Evolutionary conservation across 2,888 invertebrate species (phyloP), one percentile per base, ranked within the genome.

Genomic region (Drosophila lutescens): DNA sequence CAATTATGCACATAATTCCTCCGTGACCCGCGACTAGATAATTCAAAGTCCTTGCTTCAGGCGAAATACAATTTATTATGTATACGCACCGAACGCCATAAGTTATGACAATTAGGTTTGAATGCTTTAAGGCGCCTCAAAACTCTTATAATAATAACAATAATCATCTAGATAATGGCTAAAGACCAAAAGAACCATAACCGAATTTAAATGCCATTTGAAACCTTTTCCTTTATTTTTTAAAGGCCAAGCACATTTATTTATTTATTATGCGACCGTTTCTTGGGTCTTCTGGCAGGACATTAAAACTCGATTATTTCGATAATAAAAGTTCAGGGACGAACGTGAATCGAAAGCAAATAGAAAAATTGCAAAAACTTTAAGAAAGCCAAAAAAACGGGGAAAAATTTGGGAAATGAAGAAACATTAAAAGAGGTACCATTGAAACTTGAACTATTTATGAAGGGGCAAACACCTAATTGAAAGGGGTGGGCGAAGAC

Each of bases 261-360:
- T 84, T 83, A 81, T 83, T 86, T 86, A 83, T 86, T 84, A 83
- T 79, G 86, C 20, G 40, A 47, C 46, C 20, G 26, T 40, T 61
- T 73, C 57, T 59, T 66, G 65, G 76, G 74, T 53, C 55, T 78
- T 61, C 57, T 23, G 55, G 55, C 65, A 26, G 66, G 58, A 76
- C 84, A 84, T 84, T 79, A 84, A 79, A 83, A 86, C 69, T 74
- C 81, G 86, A 80, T 84, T 79, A 78, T 69, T 72, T 72, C 72
- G 76, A 83, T 80, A 65, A 85, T 82, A 83, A 76, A 82, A 86
- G 77, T 78, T 84, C 47, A 26, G 50, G 47, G 38, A 38, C 38
- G 47, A 76, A 83, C 83, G 83, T 83, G 83, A 72, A 41, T 26
- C 38, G 86, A 65, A 83, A 77, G 69, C 67, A 74, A 80, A 77